A percentile compares a stretch with the other conserved stretches of the same genome.
Conservation (phyloP, 2,888 invertebrate species). For the Polyommatus iphigenia region DNA sequence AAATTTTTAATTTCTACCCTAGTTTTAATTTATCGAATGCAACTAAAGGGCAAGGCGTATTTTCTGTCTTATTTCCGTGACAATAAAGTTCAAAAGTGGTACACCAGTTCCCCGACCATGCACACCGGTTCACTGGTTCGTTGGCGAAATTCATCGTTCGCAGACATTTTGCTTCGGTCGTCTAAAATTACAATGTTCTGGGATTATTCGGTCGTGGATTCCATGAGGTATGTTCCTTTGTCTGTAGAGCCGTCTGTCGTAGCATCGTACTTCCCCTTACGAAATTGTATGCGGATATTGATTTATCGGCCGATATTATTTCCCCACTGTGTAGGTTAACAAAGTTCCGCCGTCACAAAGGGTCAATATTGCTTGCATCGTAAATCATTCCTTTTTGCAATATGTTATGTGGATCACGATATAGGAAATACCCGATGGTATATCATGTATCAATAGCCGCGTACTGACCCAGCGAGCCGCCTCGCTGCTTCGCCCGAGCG, state of each 20-base stretch:
- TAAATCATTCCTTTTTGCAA: not conserved
- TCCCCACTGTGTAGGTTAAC: not conserved
- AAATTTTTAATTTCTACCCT: not conserved
- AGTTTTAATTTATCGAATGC: not conserved
- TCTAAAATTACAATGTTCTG: slow-evolving; percentile 18
- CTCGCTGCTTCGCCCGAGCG: no score
- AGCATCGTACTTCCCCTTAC: slow-evolving; percentile 4
- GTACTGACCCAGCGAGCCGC: no score
- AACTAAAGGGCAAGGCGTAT: not conserved
- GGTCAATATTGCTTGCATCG: not conserved
- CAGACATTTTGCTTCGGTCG: slow-evolving; percentile 22
- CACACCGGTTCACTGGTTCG: slow-evolving; percentile 3
- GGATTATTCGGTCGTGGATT: slow-evolving; percentile 7
- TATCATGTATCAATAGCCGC: no score
- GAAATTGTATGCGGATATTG: slow-evolving; percentile 22
- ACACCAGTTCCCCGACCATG: not conserved
- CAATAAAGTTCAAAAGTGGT: not conserved
- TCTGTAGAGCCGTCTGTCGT: not conserved
- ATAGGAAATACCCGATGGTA: not conserved
- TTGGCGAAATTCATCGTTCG: slow-evolving; percentile 10
- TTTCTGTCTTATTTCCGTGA: not conserved
- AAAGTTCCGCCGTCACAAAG: slow-evolving; percentile 1
- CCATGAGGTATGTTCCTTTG: not conserved
- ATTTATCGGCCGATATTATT: slow-evolving; percentile 12
- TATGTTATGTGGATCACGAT: not conserved